phyloP scores from a whole-genome alignment of 2,888 invertebrate species.

The Vannuccia rotundouncinata region DNA sequence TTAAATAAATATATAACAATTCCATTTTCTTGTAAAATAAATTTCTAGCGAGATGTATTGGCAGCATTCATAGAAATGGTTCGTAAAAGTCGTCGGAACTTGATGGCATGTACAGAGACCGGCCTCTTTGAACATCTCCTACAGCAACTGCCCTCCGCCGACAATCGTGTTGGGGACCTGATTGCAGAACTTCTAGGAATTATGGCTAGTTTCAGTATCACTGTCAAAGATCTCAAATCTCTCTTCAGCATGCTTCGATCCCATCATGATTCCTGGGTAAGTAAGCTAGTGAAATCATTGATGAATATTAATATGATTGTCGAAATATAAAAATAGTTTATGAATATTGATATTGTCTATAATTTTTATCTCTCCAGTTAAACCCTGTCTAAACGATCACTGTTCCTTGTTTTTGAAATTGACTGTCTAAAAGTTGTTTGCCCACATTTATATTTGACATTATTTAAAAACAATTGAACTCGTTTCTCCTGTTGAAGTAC shows the following conservation, averaged over 20 bases:
- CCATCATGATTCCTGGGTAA: constrained; percentile 84
- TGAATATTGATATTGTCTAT: too few relatives aligned
- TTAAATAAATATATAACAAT: background rate
- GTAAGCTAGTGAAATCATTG: too few relatives aligned
- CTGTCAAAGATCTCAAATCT: constrained; percentile 92
- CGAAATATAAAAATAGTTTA: too few relatives aligned
- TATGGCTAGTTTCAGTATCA: constrained; percentile 94
- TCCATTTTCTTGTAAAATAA: background rate
- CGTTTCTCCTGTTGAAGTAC: too few relatives aligned
- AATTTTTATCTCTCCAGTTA: too few relatives aligned
- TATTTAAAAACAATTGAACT: too few relatives aligned
- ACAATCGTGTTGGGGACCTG: constrained; percentile 91
- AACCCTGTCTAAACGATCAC: too few relatives aligned
- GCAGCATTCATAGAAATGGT: constrained; percentile 97
- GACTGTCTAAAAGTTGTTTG: too few relatives aligned
- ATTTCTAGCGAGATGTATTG: constrained; percentile 99
- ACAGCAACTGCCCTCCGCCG: constrained; percentile 77
- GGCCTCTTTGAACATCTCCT: constrained; percentile 90
- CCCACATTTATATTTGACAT: too few relatives aligned
- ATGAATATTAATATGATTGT: too few relatives aligned
- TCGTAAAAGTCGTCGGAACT: constrained; percentile 90
- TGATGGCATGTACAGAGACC: constrained; percentile 95
- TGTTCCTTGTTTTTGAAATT: too few relatives aligned
- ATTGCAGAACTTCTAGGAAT: constrained; percentile 96
- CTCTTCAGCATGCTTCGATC: constrained; percentile 91